Conservation (phyloP, 2,113 vertebrate species). For the Charina bottae region DNA sequence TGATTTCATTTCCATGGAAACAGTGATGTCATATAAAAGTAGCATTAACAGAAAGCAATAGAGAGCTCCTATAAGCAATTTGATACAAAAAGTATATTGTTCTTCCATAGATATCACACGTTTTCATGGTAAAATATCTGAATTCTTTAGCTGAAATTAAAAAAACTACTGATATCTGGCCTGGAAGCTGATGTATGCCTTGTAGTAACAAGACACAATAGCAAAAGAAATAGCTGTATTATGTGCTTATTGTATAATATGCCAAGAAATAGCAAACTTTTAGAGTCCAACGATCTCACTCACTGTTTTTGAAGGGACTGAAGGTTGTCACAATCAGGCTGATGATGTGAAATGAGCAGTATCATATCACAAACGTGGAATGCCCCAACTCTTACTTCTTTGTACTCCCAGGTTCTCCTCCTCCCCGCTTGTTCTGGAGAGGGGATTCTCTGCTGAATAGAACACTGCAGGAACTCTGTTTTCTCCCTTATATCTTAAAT, state of each 20-base stretch:
- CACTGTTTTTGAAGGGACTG: background rate
- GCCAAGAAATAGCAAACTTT: background rate
- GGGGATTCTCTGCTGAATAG: background rate
- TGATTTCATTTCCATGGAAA: slow-evolving; percentile 30
- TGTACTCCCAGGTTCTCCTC: background rate
- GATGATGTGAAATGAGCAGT: background rate
- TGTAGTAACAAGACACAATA: background rate
- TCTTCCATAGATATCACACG: background rate
- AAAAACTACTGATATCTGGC: background rate
- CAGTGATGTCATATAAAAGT: slow-evolving; percentile 20
- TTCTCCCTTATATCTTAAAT: background rate
- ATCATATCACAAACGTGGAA: background rate
- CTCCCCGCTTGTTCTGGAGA: background rate
- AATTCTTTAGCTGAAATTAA: background rate
- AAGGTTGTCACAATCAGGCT: background rate
- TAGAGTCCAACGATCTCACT: background rate
- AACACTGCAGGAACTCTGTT: background rate
- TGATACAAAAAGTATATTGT: slow-evolving; percentile 10
- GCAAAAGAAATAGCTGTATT: background rate
- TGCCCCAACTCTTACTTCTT: background rate
- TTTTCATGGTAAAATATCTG: slow-evolving; percentile 1
- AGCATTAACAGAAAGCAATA: slow-evolving; percentile 21
- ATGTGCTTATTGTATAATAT: background rate
- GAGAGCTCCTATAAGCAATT: background rate
- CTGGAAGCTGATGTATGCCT: background rate